Conservation (phyloP, 1,140 invertebrate species). For the Drosophila pallidifrons region DNA sequence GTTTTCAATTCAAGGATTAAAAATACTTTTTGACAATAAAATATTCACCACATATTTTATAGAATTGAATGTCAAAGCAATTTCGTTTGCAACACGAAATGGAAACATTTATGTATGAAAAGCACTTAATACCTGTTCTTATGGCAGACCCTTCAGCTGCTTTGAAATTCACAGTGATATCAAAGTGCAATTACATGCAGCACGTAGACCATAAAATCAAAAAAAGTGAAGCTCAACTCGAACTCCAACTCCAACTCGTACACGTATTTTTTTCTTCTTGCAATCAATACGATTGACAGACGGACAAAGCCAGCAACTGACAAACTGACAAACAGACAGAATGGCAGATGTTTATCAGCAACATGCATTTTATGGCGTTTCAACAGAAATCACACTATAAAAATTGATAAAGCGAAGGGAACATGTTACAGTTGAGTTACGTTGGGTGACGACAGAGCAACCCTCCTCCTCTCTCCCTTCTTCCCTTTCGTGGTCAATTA, state of each 20-base stretch:
- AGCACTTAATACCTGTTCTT: slow-evolving; percentile 19
- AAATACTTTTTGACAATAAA: too few species aligned
- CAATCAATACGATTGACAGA: slow-evolving; percentile 42
- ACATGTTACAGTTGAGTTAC: slow-evolving; percentile 24
- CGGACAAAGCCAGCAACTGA: slow-evolving; percentile 14
- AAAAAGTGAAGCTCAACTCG: slow-evolving; percentile 1
- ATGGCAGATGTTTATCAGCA: slow-evolving; percentile 76
- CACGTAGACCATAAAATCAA: slow-evolving; percentile 68
- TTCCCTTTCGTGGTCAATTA: neutral
- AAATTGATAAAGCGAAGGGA: slow-evolving; percentile 60
- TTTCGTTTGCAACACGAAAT: neutral
- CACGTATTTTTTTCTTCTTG: slow-evolving; percentile 15
- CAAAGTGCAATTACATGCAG: slow-evolving; percentile 66
- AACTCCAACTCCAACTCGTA: neutral
- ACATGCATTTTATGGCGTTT: slow-evolving; percentile 69
- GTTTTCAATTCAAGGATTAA: too few species aligned
- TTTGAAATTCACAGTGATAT: slow-evolving; percentile 52
- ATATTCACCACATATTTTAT: too few species aligned
- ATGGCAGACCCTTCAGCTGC: slow-evolving; percentile 39
- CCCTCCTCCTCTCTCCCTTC: neutral
- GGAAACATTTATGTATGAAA: neutral
- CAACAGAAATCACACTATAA: slow-evolving; percentile 75
- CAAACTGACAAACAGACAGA: slow-evolving; percentile 46
- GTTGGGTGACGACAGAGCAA: slow-evolving; percentile 5
- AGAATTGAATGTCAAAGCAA: neutral